Base-by-base conservation (phyloP, 2,888 invertebrate species). In the Tortricodes alternella region DNA sequence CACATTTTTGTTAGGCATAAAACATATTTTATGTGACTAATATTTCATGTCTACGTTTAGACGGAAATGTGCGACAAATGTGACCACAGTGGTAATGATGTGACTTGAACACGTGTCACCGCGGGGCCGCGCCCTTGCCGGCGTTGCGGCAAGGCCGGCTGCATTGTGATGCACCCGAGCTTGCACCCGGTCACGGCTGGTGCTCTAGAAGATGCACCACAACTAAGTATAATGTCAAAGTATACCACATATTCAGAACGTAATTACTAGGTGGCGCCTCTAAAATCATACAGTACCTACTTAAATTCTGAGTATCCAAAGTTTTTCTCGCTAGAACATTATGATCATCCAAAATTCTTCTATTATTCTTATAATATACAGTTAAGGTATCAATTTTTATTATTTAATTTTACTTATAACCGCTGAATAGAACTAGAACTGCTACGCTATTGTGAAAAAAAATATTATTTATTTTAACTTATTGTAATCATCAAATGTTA, bases 71-170 rank as follows among this genome's bases (percentile, higher is more conserved):
- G n/a, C n/a, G n/a, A n/a, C n/a, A n/a, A n/a, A n/a, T n/a, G 41
- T 23, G 34, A 43, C n/a, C 24, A 19, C 24, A 35, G 16, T 41
- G 21, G 29, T n/a, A n/a, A n/a, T n/a, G n/a, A n/a, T n/a, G n/a
- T 39, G 23, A 23, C 39, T 29, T 23, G 21, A 27, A 18, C 64
- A 53, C 61, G 61, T 66, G 66, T 62, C 61, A 62, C 56, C 52
- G 56, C 27, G 44, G 58, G 64, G 67, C 64, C 59, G 64, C 59
- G 61, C 67, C 63, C 66, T 67, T 66, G 66, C 65, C 49, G 7
- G 16, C 4, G 27, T 9, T 29, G 48, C 55, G 15, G 13, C 58
- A 53, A 59, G 58, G 58, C 27, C 50, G 48, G 27, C 44, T 50
- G 58, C 58, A 59, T 59, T 59, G 53, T 59, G 49, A 59, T 53